phyloP scores from a whole-genome alignment of 2,113 vertebrate genomes.

The Oceanites oceanicus region DNA sequence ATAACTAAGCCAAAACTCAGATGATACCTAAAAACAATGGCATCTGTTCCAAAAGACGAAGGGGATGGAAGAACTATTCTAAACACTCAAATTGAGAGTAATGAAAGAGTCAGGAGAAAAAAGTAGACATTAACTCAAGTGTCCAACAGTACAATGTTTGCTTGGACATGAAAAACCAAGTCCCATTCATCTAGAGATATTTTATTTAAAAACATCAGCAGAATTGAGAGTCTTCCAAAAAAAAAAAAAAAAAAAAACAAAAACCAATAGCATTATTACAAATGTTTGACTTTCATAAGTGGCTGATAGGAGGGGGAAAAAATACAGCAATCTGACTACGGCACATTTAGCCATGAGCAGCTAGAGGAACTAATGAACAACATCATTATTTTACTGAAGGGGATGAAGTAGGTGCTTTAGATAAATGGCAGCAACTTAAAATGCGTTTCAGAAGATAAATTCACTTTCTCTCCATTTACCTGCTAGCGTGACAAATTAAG shows the following conservation, averaged over 20 bases:
- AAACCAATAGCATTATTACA: neutral
- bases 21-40: neutral
- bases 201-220: neutral
- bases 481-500: conserved; percentile 63
- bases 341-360: conserved; percentile 44
- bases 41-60: neutral
- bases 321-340: neutral
- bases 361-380: conserved; percentile 61
- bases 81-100: neutral
- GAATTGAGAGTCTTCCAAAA: neutral
- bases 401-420: conserved; percentile 58
- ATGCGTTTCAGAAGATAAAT: conserved; percentile 64
- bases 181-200: neutral
- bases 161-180: neutral
- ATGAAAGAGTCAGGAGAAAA: neutral
- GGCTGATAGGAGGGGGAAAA: neutral
- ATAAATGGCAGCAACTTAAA: conserved; percentile 62
- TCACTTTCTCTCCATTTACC: conserved; percentile 60
- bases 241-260: neutral
- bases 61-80: neutral
- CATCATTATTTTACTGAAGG: conserved; percentile 61
- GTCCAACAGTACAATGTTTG: neutral
- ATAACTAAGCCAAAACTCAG: neutral
- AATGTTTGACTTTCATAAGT: neutral
- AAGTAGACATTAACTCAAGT: neutral